Conservation (phyloP, 2,113 vertebrate species). For the Cyrtonyx montezumae region DNA sequence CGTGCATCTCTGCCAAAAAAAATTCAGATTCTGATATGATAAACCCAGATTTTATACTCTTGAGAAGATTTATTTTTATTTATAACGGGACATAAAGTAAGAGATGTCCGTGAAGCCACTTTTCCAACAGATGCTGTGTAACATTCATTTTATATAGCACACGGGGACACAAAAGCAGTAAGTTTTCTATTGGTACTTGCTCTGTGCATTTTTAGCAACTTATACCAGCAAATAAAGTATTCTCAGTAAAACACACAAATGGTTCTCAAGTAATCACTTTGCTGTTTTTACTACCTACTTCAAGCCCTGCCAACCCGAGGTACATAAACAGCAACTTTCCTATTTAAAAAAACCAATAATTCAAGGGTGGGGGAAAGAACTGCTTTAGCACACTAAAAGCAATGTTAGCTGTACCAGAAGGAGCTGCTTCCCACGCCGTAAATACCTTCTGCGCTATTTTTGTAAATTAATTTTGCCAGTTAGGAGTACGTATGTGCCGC, state of each 20-base stretch:
- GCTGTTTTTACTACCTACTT: slow-evolving; percentile 84
- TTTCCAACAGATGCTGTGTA: slow-evolving; percentile 86
- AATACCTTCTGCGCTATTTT: slow-evolving; percentile 81
- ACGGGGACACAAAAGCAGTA: slow-evolving; percentile 81
- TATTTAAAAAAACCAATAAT: slow-evolving; percentile 58
- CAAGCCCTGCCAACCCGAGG: slow-evolving; percentile 78
- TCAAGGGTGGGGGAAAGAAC: slow-evolving; percentile 62
- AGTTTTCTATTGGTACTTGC: slow-evolving; percentile 86
- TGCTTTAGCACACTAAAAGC: slow-evolving; percentile 73
- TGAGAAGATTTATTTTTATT: slow-evolving; percentile 90
- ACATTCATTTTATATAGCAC: slow-evolving; percentile 86
- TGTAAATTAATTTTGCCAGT: slow-evolving; percentile 84
- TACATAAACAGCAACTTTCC: slow-evolving; percentile 79
- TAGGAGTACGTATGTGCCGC: slow-evolving; percentile 82
- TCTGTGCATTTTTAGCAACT: slow-evolving; percentile 88
- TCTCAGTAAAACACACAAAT: slow-evolving; percentile 83
- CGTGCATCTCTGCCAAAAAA: slow-evolving; percentile 84
- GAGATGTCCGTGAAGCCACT: slow-evolving; percentile 84
- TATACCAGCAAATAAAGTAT: slow-evolving; percentile 88
- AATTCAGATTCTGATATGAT: slow-evolving; percentile 79
- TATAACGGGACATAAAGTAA: slow-evolving; percentile 84
- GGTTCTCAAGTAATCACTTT: slow-evolving; percentile 86
- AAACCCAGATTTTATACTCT: slow-evolving; percentile 87
- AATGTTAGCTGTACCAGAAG: slow-evolving; percentile 80
- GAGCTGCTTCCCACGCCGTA: slow-evolving; percentile 81